Base-by-base conservation (phyloP, 2,797 vertebrate species). In the Echeneis naucrates region DNA sequence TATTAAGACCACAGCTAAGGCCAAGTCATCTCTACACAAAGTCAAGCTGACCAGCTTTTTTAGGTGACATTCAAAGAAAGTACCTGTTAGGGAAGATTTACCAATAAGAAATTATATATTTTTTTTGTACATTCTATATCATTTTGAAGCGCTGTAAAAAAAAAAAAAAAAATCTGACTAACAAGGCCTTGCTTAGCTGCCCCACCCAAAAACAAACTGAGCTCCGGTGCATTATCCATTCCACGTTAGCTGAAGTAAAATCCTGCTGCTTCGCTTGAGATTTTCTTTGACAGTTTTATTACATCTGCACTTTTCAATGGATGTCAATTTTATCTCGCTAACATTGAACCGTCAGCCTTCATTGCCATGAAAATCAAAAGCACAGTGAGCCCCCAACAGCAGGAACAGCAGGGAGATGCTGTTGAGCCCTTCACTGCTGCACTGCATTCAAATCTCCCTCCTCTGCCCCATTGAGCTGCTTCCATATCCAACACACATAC, bases 241-340 rank as follows among this genome's bases (percentile, higher is more conserved):
- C 23, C 7, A 40, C 50, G 50, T 32, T 68, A 63, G 24, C 47
- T 1, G 2, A 8, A 45, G 45, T 64, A 61, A 87, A n/a, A 67
- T 78, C 42, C 44, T 53, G 33, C 19, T 8, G 2, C 45, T 65
- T 75, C 57, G 51, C 53, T 58, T 60, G 33, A 75, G 82, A 44
- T 80, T 67, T 77, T 58, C 71, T 72, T 68, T 81, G 72, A 84
- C 62, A 63, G 50, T 65, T 76, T 68, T 57, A 84, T 82, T 68
- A 76, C 37, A 69, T 44, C 57, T 68, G 68, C 58, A 74, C 50
- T 78, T 85, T 81, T 72, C 53, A 77, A 80, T 73, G 37, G 44
- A 66, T 78, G 68, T 68, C 64, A 78, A 64, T 73, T 80, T 80
- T 72, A 65, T 84, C 63, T 81, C 61, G 27, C 70, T 38, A 75